phyloP scores from a whole-genome alignment of 2,888 invertebrate species.

The Cosmia trapezina region DNA sequence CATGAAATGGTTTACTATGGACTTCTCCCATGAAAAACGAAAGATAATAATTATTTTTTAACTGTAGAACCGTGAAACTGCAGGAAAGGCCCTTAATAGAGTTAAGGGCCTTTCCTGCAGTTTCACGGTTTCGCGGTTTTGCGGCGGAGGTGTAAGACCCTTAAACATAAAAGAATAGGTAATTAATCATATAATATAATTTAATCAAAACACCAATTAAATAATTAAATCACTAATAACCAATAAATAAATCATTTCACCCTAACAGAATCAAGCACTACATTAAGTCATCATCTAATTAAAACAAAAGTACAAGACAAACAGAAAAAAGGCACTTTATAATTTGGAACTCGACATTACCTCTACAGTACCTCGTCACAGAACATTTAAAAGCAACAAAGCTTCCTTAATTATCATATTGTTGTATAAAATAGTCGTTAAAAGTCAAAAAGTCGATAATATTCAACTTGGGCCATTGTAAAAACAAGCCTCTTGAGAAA shows the following conservation, averaged over 20 bases:
- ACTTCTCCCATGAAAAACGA: too few species aligned
- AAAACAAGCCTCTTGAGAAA: constrained; percentile 80
- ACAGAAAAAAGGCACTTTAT: constrained; percentile 49
- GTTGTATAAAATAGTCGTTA: constrained; percentile 88
- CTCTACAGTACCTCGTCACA: constrained; percentile 65
- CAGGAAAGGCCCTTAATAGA: too few species aligned
- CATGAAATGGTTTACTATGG: too few species aligned
- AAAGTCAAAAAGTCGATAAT: constrained; percentile 86
- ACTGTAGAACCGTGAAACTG: too few species aligned
- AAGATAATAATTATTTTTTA: too few species aligned
- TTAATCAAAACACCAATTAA: too few species aligned
- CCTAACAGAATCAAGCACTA: background rate
- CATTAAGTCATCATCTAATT: constrained; percentile 41
- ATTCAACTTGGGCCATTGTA: constrained; percentile 82
- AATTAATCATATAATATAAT: too few species aligned
- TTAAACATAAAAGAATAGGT: too few species aligned
- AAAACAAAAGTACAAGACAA: constrained; percentile 42
- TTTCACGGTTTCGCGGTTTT: too few species aligned
- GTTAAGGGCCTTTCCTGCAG: too few species aligned
- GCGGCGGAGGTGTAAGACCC: too few species aligned
- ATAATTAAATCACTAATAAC: too few species aligned
- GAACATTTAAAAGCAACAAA: constrained; percentile 75
- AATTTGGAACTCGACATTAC: constrained; percentile 63
- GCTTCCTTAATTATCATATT: constrained; percentile 86
- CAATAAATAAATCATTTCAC: background rate